phyloP scores from a whole-genome alignment of 2,113 vertebrate species.

The Pomatostomus ruficeps region DNA sequence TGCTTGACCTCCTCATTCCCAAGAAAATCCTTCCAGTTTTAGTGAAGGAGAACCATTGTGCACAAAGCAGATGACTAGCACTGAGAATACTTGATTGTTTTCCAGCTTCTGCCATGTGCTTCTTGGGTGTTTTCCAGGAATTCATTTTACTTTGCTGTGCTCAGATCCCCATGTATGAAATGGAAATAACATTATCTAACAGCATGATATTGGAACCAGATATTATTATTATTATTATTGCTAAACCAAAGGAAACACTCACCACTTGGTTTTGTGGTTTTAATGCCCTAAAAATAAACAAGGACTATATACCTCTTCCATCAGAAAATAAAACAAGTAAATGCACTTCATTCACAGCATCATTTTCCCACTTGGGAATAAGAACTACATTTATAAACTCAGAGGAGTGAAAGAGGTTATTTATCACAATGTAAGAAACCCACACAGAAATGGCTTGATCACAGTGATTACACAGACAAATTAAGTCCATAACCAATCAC shows the following conservation, averaged over 20 bases:
- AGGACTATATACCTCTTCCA: neutral
- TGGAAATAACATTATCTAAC: neutral
- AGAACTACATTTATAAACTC: neutral
- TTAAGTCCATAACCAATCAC: neutral
- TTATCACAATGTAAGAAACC: neutral
- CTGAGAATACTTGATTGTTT: conserved; percentile 16
- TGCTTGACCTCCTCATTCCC: neutral
- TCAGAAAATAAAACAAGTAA: neutral
- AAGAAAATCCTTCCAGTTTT: conserved; percentile 16
- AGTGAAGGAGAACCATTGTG: conserved; percentile 23
- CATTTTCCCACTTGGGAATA: neutral
- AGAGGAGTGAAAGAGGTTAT: neutral
- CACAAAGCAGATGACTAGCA: conserved; percentile 15
- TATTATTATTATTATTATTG: neutral
- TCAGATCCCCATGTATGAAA: neutral
- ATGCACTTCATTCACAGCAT: neutral
- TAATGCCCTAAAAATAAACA: neutral
- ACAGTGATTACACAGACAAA: neutral
- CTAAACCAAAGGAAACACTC: neutral
- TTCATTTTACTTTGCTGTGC: neutral
- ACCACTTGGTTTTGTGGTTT: neutral
- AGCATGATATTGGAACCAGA: neutral
- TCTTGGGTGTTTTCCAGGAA: conserved; percentile 16
- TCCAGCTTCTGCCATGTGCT: conserved; percentile 40
- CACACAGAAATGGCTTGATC: neutral